phyloP scores from a whole-genome alignment of 2,888 invertebrate genomes.

The Phragmatobia fuliginosa region DNA sequence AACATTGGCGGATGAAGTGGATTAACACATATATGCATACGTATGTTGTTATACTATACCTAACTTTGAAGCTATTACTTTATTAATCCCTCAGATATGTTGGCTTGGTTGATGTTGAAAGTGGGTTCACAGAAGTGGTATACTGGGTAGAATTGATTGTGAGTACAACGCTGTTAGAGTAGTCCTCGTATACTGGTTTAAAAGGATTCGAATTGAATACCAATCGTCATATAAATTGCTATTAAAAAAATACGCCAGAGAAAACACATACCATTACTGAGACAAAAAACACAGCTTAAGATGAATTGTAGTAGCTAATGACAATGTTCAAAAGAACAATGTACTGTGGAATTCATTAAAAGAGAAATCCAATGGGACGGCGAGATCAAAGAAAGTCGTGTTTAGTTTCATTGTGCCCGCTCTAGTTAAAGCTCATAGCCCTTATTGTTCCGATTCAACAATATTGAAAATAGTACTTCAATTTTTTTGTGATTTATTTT shows the following conservation, averaged over 20 bases:
- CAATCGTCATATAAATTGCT: neutral
- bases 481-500: slow-evolving; percentile 7
- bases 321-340: slow-evolving; percentile 52
- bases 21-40: neutral
- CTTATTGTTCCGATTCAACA: slow-evolving; percentile 28
- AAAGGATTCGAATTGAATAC: too few relatives aligned
- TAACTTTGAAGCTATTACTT: too few relatives aligned
- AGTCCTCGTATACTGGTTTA: too few relatives aligned
- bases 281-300: slow-evolving; percentile 15
- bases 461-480: slow-evolving; percentile 17
- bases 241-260: neutral
- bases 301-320: slow-evolving; percentile 26
- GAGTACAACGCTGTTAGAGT: too few relatives aligned
- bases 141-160: too few relatives aligned
- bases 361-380: slow-evolving; percentile 42
- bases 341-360: slow-evolving; percentile 44
- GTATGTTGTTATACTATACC: neutral
- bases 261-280: slow-evolving; percentile 3
- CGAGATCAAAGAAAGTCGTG: slow-evolving; percentile 36
- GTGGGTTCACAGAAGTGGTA: too few relatives aligned
- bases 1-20: neutral
- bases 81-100: too few relatives aligned
- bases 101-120: too few relatives aligned
- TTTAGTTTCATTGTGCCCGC: slow-evolving; percentile 33
- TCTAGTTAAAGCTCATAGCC: slow-evolving; percentile 19